phyloP scores from a whole-genome alignment of 2,113 vertebrate genomes.

The Corapipo altera region DNA sequence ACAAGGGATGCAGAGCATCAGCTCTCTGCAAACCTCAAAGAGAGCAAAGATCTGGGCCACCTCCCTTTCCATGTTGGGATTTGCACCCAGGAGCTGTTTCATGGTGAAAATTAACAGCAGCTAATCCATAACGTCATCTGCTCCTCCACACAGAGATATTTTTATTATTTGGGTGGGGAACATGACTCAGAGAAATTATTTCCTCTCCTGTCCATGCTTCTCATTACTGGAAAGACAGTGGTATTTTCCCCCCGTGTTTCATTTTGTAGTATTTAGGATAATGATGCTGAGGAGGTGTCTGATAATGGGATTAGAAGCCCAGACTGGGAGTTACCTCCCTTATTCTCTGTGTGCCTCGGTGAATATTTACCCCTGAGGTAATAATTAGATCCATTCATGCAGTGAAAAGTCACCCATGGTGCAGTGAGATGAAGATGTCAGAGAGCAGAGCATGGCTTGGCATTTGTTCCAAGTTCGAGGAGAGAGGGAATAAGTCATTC shows the following conservation, averaged over 20 bases:
- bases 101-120: not conserved
- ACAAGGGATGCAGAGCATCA: not conserved
- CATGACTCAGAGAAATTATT: constrained; percentile 47
- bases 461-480: not conserved
- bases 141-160: not conserved
- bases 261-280: constrained; percentile 14
- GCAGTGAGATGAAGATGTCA: not conserved
- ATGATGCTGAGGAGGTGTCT: constrained; percentile 39
- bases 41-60: not conserved
- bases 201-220: not conserved
- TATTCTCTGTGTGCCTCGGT: not conserved
- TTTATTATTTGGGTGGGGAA: constrained; percentile 29
- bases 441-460: not conserved
- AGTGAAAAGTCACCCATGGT: not conserved
- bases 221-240: constrained; percentile 18
- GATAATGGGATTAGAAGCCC: constrained; percentile 39
- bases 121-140: not conserved
- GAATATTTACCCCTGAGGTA: constrained; percentile 44
- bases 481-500: not conserved
- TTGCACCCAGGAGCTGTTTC: not conserved
- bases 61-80: not conserved
- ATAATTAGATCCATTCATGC: not conserved
- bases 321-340: constrained; percentile 37
- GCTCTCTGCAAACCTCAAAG: not conserved
- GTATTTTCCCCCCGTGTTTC: not conserved